phyloP scores from a whole-genome alignment of 2,888 invertebrate species.

The Sminthurides aquaticus region DNA sequence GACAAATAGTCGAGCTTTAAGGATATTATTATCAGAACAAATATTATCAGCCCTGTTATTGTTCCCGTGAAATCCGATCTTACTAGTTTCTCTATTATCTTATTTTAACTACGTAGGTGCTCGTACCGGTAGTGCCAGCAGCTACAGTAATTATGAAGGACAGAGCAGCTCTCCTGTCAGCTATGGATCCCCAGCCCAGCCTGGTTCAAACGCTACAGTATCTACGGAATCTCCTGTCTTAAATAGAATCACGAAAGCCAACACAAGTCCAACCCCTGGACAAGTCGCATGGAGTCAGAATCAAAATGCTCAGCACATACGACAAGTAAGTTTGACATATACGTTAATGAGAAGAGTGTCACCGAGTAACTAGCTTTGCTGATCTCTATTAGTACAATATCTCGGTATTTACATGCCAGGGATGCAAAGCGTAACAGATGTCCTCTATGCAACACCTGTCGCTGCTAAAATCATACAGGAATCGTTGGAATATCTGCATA shows the following conservation, averaged over 20 bases:
- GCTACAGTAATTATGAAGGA: constrained; percentile 60
- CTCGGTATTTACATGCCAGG: too few species aligned
- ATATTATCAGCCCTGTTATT: background rate
- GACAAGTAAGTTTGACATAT: constrained; percentile 53
- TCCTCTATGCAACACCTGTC: too few species aligned
- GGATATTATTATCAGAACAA: background rate
- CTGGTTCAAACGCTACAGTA: constrained; percentile 53
- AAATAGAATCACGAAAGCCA: constrained; percentile 60
- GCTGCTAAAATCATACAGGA: too few species aligned
- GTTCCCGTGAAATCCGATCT: too few species aligned
- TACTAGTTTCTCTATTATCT: background rate
- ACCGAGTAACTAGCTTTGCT: too few species aligned
- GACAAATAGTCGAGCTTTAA: constrained; percentile 17
- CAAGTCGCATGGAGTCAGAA: constrained; percentile 58
- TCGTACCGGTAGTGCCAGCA: constrained; percentile 61
- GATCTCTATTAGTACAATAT: too few species aligned
- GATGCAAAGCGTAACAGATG: too few species aligned
- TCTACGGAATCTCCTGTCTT: constrained; percentile 48
- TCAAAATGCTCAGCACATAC: constrained; percentile 47
- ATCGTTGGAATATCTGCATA: too few species aligned
- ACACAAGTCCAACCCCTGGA: constrained; percentile 64
- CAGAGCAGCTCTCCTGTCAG: constrained; percentile 65
- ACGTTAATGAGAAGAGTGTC: too few species aligned
- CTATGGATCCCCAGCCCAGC: constrained; percentile 54
- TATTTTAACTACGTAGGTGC: constrained; percentile 45